Conservation (phyloP, 2,113 vertebrate genomes). For the Electrona antarctica region DNA sequence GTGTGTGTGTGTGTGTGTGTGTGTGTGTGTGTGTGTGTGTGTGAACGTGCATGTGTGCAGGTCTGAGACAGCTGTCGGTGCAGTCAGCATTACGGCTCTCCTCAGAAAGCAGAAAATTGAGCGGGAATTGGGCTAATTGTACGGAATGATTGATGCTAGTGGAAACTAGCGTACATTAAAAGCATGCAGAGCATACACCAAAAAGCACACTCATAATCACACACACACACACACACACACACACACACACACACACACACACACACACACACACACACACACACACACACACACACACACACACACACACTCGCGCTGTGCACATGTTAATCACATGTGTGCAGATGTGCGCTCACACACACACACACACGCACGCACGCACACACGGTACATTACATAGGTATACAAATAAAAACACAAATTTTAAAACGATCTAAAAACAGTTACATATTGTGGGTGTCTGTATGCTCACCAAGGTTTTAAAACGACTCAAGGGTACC, state of each 20-base stretch:
- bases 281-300: constrained; percentile 21
- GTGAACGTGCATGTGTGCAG: constrained; percentile 52
- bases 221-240: constrained; percentile 12
- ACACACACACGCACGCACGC: constrained; percentile 35
- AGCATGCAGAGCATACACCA: constrained; percentile 67
- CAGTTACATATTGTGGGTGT: too few relatives aligned
- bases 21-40: constrained; percentile 1
- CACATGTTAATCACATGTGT: background rate
- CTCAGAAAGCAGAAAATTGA: constrained; percentile 88
- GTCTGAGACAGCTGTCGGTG: constrained; percentile 90
- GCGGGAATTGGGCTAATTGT: constrained; percentile 91
- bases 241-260: constrained; percentile 11
- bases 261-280: constrained; percentile 8
- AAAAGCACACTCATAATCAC: constrained; percentile 24
- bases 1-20: constrained; percentile 10
- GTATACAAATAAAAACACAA: too few relatives aligned
- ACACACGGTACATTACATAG: too few relatives aligned
- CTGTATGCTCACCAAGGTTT: too few relatives aligned
- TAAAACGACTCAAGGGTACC: too few relatives aligned
- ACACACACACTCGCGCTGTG: constrained; percentile 20
- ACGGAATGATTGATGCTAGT: constrained; percentile 92
- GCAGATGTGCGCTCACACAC: background rate
- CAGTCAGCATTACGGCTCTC: constrained; percentile 87
- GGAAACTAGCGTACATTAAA: constrained; percentile 88
- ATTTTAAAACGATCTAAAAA: too few relatives aligned